These are phyloP conservation scores for Tamias sibiricus DNA, from an alignment of 2,113 vertebrate genomes.

Conservation along the genomic window DNA sequence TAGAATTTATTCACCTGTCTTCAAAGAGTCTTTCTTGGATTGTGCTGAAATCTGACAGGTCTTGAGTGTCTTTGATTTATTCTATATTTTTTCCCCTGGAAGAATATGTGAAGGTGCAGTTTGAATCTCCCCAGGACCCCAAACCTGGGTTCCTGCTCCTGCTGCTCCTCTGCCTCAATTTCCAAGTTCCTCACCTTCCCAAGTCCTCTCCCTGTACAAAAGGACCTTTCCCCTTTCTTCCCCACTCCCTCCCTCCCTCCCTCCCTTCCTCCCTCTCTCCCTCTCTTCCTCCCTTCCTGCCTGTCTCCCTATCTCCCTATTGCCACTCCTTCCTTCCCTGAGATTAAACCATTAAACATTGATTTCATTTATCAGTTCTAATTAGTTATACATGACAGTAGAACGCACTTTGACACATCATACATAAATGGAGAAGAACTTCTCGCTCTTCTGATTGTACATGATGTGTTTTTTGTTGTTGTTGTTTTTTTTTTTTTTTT, in stretches of 20 bases:
- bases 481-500: no score
- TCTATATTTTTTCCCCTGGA: accelerated
- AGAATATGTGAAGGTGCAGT: neutral
- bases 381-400: no score
- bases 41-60: neutral
- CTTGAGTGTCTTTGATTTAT: neutral
- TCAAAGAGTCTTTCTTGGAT: neutral
- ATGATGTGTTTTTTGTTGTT: no score
- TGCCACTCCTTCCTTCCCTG: neutral
- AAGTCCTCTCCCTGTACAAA: no score
- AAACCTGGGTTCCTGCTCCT: neutral
- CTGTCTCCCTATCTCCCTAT: neutral
- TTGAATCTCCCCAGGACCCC: neutral
- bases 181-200: neutral
- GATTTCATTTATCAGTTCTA: no score
- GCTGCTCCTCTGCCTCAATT: neutral
- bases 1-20: neutral
- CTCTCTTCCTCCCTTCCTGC: neutral
- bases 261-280: neutral
- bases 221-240: no score
- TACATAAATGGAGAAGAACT: no score
- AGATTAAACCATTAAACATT: neutral
- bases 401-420: no score
- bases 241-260: conserved; percentile 52
- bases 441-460: no score